phyloP scores from a whole-genome alignment of 2,113 vertebrate species.

The Charina bottae region DNA sequence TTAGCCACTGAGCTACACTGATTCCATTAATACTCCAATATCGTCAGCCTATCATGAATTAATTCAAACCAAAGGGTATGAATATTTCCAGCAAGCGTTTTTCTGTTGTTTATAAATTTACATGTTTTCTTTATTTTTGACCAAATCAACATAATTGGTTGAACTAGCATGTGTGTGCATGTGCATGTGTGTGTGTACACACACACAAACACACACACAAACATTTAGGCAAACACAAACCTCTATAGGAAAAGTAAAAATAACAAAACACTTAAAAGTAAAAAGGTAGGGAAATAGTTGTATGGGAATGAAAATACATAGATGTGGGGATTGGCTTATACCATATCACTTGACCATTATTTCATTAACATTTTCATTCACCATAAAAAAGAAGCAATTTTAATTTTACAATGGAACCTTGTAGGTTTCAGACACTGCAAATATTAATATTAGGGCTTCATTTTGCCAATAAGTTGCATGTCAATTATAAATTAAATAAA shows the following conservation, averaged over 20 bases:
- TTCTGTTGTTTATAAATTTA: not conserved
- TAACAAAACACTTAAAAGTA: not conserved
- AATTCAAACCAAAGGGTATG: not conserved
- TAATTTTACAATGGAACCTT: not conserved
- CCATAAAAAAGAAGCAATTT: not conserved
- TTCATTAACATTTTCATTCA: not conserved
- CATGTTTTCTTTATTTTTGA: not conserved
- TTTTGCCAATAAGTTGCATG: not conserved
- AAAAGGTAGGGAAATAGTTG: not conserved
- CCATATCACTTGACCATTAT: not conserved
- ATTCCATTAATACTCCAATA: not conserved
- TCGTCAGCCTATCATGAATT: not conserved
- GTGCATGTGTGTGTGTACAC: not conserved
- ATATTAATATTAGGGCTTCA: not conserved
- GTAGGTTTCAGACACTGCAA: not conserved
- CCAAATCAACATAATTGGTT: not conserved
- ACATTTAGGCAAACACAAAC: not conserved
- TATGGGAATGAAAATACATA: not conserved
- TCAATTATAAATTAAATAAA: not conserved
- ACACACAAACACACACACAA: not conserved
- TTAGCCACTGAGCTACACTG: not conserved
- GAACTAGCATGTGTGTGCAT: not conserved
- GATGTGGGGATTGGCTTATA: not conserved
- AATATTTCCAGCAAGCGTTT: not conserved
- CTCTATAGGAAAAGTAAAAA: not conserved